phyloP scores from a whole-genome alignment of 2,113 vertebrate species.

The Micromys minutus region DNA sequence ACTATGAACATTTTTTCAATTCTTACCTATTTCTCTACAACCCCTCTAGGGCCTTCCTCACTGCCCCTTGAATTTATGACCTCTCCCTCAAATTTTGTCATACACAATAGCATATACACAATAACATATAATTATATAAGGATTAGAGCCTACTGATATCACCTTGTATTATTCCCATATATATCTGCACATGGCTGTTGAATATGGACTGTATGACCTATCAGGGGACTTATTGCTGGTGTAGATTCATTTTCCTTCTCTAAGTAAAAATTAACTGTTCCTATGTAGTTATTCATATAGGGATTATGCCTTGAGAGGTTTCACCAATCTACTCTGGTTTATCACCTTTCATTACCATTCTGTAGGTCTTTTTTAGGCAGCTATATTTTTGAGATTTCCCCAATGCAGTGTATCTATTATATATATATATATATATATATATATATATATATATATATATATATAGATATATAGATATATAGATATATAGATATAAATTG shows the following conservation, averaged over 20 bases:
- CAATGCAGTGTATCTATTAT: rapidly evolving
- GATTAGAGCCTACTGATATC: not conserved
- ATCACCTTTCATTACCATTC: not conserved
- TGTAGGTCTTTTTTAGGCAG: not conserved
- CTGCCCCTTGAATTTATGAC: not conserved
- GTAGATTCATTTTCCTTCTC: not conserved
- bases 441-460: no score
- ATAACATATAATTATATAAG: not conserved
- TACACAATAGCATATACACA: not conserved
- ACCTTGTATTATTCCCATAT: not conserved
- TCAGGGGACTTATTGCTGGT: not conserved
- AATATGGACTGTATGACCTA: not conserved
- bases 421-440: no score
- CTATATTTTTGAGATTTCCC: not conserved
- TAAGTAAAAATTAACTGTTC: not conserved
- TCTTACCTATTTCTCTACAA: not conserved
- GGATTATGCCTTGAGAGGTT: not conserved
- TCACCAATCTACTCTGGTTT: not conserved
- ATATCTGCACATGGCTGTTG: not conserved
- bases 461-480: no score
- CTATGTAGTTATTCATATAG: not conserved
- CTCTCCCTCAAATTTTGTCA: not conserved
- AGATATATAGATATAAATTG: no score
- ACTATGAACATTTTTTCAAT: not conserved
- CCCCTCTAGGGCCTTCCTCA: not conserved